Conservation (phyloP, 2,113 vertebrate species). For the Calyptomena viridis region DNA sequence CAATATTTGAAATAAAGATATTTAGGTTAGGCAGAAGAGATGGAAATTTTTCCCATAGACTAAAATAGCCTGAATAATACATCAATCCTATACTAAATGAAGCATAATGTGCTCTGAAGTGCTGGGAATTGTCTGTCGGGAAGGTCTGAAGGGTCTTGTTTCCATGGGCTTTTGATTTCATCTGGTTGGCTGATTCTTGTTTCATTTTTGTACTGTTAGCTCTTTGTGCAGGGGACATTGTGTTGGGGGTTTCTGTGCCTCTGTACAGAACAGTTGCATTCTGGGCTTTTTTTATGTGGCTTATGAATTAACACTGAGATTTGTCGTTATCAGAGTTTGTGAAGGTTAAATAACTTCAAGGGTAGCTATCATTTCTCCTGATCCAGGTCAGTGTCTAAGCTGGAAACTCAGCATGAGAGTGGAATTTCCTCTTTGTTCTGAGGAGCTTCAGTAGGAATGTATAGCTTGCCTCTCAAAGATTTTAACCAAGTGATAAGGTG, state of each 20-base stretch:
- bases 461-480: not conserved
- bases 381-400: not conserved
- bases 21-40: not conserved
- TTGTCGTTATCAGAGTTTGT: not conserved
- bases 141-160: not conserved
- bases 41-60: not conserved
- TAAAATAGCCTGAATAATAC: not conserved
- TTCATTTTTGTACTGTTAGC: not conserved
- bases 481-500: not conserved
- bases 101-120: not conserved
- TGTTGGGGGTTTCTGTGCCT: not conserved
- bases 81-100: not conserved
- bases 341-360: not conserved
- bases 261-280: not conserved
- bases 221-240: not conserved
- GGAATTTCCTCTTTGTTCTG: not conserved
- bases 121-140: not conserved
- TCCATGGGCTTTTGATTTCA: not conserved
- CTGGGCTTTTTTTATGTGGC: not conserved
- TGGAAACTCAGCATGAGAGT: not conserved
- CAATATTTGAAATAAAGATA: not conserved
- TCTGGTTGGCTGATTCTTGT: not conserved
- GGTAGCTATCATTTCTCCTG: not conserved
- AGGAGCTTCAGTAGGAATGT: not conserved
- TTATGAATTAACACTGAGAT: not conserved